Evolutionary conservation across 1,140 invertebrate genomes (phyloP), one percentile per base, ranked within the genome.

Genomic region (Lethocerus indicus): DNA sequence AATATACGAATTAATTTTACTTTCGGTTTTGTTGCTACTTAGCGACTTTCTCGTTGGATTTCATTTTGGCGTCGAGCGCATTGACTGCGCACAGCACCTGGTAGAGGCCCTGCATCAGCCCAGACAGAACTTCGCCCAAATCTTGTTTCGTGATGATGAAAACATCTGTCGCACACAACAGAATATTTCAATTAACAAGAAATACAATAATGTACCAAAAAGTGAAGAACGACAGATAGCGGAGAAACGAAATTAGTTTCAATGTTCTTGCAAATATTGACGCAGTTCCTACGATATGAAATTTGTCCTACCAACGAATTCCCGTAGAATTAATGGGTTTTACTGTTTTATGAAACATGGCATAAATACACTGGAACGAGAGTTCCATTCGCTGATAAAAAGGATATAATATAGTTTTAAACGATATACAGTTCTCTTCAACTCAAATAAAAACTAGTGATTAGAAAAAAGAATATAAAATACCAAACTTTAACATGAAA

Each of bases 61-160:
- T 59, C 5, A 58, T 39, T 5, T 59, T 52, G 27, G 51, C 53
- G 45, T 69, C 67, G 3, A 67, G 51, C 16, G 67, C 64, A 18
- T 72, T 72, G 1, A 79, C 69, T 37, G 72, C 70, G 2, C 69
- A 66, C 24, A 78, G 65, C 18, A 80, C 69, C 63, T 78, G 73
- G 56, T 79, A 73, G 46, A 79, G 74, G 50, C 74, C 72, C 57
- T 79, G 75, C 69, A 76, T 73, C 40, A 84, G 59, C 60, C 71
- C 71, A 36, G 67, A 68, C 56, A 78, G 76, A 32, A 80, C 71
- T 47, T 79, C 73, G 2, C 67, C 68, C 53, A 81, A 66, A 59
- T 81, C 78, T 49, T 71, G 63, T 51, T 78, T 73, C 2, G 74
- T 76, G 49, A 79, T 69, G 0, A 77, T 73, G 53, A 78, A 72